Evolutionary conservation across 2,888 invertebrate species (phyloP), one percentile per base, ranked within the genome.

Genomic region (Cryptus armator): DNA sequence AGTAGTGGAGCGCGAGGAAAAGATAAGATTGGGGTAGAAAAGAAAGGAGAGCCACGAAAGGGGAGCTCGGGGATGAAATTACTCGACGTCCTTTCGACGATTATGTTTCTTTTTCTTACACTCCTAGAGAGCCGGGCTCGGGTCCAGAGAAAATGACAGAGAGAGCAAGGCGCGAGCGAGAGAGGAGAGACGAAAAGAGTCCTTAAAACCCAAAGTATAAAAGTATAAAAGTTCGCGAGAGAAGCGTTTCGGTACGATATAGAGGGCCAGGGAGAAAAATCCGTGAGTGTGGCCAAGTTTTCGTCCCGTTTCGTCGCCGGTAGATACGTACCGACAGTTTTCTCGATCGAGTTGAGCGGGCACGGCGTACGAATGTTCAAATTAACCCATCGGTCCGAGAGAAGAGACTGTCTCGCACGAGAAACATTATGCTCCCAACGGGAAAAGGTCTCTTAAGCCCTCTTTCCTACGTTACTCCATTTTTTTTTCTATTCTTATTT

Each of bases 1-100:
- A 71, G 85, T 83, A 85, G 85, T 83, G 51, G 53, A 85, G 83
- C 85, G 81, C 81, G 74, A 84, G 81, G 78, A 53, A 14, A 46
- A 70, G 84, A 84, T 84, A 84, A 84, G 84, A 84, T 72, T 56
- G 56, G 46, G n/a, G 62, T 24, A 16, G 56, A 71, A 76, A 51
- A 77, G 64, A 14, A 77, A 37, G 37, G 37, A 37, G 46, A 19
- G 64, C 48, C 43, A 1, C 37, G 37, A 37, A 9, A 37, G 37
- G 37, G 14, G 48, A 53, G 67, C 51, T 64, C 32, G 66, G 62
- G 37, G 64, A 78, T 81, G 59, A 81, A 81, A 84, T 78, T 84
- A 84, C 68, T 81, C 84, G 80, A 70, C 74, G 74, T 74, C 32
- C 75, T 81, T 77, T 24, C 62, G 53, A 3, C 81, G 81, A 78